Evolutionary conservation across 2,113 vertebrate genomes (phyloP).

Genomic region (Lepus americanus): DNA sequence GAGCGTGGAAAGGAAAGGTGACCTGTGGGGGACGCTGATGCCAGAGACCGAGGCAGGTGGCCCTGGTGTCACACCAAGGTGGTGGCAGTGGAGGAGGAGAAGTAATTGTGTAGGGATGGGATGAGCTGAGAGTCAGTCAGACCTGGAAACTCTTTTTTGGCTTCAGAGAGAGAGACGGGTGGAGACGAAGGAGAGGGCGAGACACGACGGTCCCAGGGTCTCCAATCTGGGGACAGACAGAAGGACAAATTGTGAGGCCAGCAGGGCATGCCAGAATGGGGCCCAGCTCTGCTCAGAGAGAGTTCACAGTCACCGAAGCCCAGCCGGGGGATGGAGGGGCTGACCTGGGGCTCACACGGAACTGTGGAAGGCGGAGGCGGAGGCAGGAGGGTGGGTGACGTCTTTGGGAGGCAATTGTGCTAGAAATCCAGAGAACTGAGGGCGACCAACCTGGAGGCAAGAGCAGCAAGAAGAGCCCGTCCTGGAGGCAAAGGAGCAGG

Average conservation of each 20-base stretch:
- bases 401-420: no score
- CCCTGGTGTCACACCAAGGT: not conserved
- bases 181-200: not conserved
- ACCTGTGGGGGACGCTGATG: accelerated
- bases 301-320: not conserved
- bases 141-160: not conserved
- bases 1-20: no score
- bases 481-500: not conserved
- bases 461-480: not conserved
- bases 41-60: not conserved
- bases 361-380: not conserved
- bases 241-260: not conserved
- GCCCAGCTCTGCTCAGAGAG: not conserved
- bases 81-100: not conserved
- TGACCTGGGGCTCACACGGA: not conserved
- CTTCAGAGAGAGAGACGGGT: not conserved
- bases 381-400: not conserved
- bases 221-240: not conserved
- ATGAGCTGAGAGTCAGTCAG: not conserved
- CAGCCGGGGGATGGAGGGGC: not conserved
- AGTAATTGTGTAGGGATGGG: not conserved
- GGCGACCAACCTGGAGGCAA: not conserved
- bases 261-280: not conserved
- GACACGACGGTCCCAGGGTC: not conserved
- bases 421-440: not conserved